Evolutionary conservation across 2,113 vertebrate genomes (phyloP).

Genomic region (Scolopax mira): DNA sequence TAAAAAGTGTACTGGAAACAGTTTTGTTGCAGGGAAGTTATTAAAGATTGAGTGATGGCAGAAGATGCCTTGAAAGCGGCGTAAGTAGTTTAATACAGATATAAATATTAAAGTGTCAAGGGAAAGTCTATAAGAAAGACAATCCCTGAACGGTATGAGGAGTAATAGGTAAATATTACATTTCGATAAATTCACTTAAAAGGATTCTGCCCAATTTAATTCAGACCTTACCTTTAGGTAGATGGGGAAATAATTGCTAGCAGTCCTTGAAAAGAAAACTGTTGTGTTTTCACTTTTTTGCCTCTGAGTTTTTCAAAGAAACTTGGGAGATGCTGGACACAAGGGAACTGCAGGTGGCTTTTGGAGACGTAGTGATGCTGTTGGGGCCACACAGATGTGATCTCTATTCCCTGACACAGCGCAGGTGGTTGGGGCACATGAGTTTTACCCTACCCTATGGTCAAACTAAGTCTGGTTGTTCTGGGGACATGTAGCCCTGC

Average conservation of each 20-base stretch:
- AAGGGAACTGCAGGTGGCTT: not conserved
- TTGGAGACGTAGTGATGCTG: not conserved
- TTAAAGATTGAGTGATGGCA: not conserved
- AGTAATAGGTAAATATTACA: not conserved
- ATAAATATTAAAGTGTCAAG: constrained; percentile 20
- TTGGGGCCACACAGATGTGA: fast-evolving
- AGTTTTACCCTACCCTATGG: fast-evolving
- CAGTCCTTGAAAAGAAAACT: not conserved
- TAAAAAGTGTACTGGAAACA: not conserved
- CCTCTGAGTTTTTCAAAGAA: not conserved
- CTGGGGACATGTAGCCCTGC: not conserved
- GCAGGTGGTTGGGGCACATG: fast-evolving
- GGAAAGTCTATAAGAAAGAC: not conserved
- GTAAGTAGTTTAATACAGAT: not conserved
- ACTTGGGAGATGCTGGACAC: not conserved
- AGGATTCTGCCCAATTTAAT: not conserved
- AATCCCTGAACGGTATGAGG: not conserved
- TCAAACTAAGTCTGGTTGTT: not conserved
- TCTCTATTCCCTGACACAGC: fast-evolving
- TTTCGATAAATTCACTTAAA: not conserved
- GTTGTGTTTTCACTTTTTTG: not conserved
- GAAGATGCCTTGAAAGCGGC: not conserved
- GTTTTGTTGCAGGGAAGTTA: not conserved
- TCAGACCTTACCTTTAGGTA: not conserved
- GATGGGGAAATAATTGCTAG: not conserved